These are phyloP conservation scores for human (Homo sapiens) DNA, from an alignment of 2,113 vertebrate species.

Conservation along the genomic window GRCh38 chr3:104645501-104646000, in stretches of 20 bases:
- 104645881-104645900: neutral
- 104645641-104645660: neutral
- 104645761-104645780: neutral
- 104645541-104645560: slow-evolving; percentile 56
- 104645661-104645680: slow-evolving; percentile 18
- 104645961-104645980: neutral
- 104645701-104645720: neutral
- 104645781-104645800: neutral
- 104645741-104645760: neutral
- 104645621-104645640: slow-evolving; percentile 3
- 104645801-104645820: neutral
- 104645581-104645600: neutral
- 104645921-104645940: slow-evolving; percentile 31
- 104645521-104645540: slow-evolving; percentile 54
- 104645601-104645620: neutral
- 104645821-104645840: neutral
- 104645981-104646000: neutral
- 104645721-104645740: neutral
- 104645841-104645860: neutral
- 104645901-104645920: slow-evolving; percentile 35
- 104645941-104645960: neutral
- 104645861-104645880: neutral
- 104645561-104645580: slow-evolving; percentile 26
- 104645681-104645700: neutral
- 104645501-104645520: slow-evolving; percentile 71